Base-by-base conservation (phyloP, 64 coral and sea anemone species). In the Hydrozoanthus tunicans region DNA sequence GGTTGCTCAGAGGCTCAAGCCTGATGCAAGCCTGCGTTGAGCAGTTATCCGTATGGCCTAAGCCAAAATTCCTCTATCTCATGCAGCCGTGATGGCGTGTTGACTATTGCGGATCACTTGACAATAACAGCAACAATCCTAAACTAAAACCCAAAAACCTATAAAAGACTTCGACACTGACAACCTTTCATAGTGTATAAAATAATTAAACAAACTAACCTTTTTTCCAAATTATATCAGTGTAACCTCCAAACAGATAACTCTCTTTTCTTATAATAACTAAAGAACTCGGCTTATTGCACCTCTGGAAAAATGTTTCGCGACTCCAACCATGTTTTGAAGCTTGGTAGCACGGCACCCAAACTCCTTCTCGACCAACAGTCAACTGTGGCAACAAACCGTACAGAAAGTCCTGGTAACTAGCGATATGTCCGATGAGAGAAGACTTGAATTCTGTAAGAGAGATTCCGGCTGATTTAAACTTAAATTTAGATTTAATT, bases 271-370 rank as follows among this genome's bases (percentile, higher is more conserved):
- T 73, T 56, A 86, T 72, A 14, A 86, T 51, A 59, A 86, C 24
- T 58, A 86, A 6, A 6, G 53, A 70, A 12, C 54, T 20, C 3
- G 66, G 20, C 15, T 73, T 86, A 1, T 4, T 86, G 13, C 83
- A 86, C 32, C 83, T 86, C 56, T 86, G 17, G 73, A 7, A 68
- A 72, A 86, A 86, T 3, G 43, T 10, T 2, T 71, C 51, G 15
- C 27, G 20, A 5, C 59, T 86, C 83, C 83, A 86, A 58, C 83
- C 83, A 73, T 86, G 83, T 59, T 86, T 58, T 59, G 26, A 7
- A 9, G 83, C 83, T 86, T 86, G 83, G 66, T 86, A 86, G 73
- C 83, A 86, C 8, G 83, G 67, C 4, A 71, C n/a, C 83, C 83
- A 86, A 13, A 86, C n/a, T 5, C 83, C 65, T 7, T 55, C 53